A percentile compares a stretch with the other conserved stretches of the same genome.
Evolutionary conservation across 2,113 vertebrate species (phyloP).

Genomic region (Caranx melampygus): DNA sequence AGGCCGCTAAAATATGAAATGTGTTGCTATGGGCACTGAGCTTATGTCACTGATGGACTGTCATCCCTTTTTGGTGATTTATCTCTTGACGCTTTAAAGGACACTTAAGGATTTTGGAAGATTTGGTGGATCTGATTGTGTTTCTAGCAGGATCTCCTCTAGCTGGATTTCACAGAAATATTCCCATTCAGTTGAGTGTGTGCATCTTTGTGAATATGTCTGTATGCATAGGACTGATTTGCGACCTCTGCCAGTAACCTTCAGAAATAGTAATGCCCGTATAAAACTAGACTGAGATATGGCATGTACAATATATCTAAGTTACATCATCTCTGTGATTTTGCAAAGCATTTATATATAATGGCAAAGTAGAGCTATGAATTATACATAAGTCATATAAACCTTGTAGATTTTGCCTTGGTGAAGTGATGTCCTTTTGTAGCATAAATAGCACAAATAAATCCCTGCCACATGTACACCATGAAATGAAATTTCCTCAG

Average conservation of each 20-base stretch:
- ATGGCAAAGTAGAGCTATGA: background rate
- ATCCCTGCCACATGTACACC: too few relatives aligned
- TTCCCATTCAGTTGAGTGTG: background rate
- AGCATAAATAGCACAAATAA: background rate
- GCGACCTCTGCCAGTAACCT: background rate
- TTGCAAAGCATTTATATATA: background rate
- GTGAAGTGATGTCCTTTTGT: too few relatives aligned
- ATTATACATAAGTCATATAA: background rate
- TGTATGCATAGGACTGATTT: background rate
- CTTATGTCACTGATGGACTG: conserved; percentile 44
- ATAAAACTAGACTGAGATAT: background rate
- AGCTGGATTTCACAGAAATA: background rate
- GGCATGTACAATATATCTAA: background rate
- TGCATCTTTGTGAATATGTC: background rate
- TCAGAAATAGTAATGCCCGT: background rate
- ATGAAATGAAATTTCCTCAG: background rate
- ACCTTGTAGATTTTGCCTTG: too few relatives aligned
- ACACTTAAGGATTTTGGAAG: conserved; percentile 33
- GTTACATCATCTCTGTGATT: background rate
- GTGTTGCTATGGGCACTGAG: conserved; percentile 25
- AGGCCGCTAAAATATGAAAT: background rate
- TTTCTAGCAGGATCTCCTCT: conserved; percentile 1
- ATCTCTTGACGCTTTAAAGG: conserved; percentile 36
- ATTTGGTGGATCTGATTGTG: conserved; percentile 13
- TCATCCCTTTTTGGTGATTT: conserved; percentile 39